Evolutionary conservation across 1,140 invertebrate species (phyloP), one percentile per base, ranked within the genome.

Genomic region (Meloidogyne chitwoodi): DNA sequence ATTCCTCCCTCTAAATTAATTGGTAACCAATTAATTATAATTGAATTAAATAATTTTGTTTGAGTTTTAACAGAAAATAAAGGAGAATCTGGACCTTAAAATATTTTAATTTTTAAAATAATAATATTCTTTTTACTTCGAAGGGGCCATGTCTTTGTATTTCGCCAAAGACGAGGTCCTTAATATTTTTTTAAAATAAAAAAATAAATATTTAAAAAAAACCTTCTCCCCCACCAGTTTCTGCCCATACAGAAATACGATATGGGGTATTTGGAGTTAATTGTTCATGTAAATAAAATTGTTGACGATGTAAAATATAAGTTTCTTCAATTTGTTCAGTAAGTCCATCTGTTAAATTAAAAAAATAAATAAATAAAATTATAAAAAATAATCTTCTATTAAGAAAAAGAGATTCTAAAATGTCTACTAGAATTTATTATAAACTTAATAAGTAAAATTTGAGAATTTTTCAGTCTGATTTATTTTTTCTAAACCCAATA

Each of bases 161-260:
- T 41, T 62, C 79, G 66, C 41, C 76, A 34, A 10, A 83, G 78
- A 29, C 72, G 79, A 8, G 85, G 82, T 1, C 84, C 84, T 67
- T 27, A 38, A 65, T 2, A 16, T 27, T 16, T 14, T 14, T 6
- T 65, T 6, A 38, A 65, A 65, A 29, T 34, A 38, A 27, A 29
- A 14, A 19, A 1, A 16, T 27, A 14, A n/a, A 66, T n/a, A 75
- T 22, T 11, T 79, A 78, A 31, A 70, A 77, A 8, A 84, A 79
- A 1, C 85, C 85, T 75, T 86, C 85, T 14, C 85, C 85, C 14
- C 86, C 85, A 74, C 84, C 79, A 26, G 85, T 87, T 68, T 86
- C 85, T 12, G 85, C 85, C 85, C 85, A 86, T 22, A 87, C 85
- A 14, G 81, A 44, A 22, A 86, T 74, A 70, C 77, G 76, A 65